phyloP scores from a whole-genome alignment of 2,888 invertebrate species.

The Piscicola geometra region DNA sequence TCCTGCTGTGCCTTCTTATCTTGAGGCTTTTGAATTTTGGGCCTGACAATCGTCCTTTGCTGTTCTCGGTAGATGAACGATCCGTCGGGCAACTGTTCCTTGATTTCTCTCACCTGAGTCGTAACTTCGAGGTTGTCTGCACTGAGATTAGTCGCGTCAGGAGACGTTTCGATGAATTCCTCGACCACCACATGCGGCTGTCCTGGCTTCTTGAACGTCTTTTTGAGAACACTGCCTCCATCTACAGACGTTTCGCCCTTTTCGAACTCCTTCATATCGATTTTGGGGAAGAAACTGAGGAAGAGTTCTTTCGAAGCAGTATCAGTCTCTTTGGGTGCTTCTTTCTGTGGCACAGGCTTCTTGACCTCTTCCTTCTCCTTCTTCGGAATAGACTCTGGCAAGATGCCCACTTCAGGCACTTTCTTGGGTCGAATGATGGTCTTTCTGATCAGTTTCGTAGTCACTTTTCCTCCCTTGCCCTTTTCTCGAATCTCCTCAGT shows the following conservation, averaged over 20 bases:
- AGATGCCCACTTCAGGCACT: not conserved
- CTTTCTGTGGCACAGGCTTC: not conserved
- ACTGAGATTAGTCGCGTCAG: not conserved
- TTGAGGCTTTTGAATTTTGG: not conserved
- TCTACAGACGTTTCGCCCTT: not conserved
- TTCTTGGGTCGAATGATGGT: slow-evolving; percentile 22
- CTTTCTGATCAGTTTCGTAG: slow-evolving; percentile 7
- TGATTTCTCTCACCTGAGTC: not conserved
- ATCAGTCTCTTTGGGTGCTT: not conserved
- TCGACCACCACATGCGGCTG: not conserved
- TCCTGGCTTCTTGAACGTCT: not conserved
- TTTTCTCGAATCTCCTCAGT: not conserved
- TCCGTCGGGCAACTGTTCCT: slow-evolving; percentile 5
- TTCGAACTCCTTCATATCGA: not conserved
- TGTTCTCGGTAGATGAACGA: not conserved
- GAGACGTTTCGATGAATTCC: not conserved
- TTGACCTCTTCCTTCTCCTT: not conserved
- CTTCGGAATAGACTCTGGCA: not conserved
- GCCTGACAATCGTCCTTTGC: not conserved
- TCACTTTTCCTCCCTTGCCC: not conserved
- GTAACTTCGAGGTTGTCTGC: slow-evolving; percentile 6
- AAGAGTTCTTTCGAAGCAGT: not conserved
- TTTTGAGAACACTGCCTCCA: slow-evolving; percentile 4
- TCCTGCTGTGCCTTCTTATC: slow-evolving; percentile 21
- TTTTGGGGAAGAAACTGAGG: not conserved